Evolutionary conservation across 1,140 invertebrate genomes (phyloP).

Genomic region (Heliconius congener): DNA sequence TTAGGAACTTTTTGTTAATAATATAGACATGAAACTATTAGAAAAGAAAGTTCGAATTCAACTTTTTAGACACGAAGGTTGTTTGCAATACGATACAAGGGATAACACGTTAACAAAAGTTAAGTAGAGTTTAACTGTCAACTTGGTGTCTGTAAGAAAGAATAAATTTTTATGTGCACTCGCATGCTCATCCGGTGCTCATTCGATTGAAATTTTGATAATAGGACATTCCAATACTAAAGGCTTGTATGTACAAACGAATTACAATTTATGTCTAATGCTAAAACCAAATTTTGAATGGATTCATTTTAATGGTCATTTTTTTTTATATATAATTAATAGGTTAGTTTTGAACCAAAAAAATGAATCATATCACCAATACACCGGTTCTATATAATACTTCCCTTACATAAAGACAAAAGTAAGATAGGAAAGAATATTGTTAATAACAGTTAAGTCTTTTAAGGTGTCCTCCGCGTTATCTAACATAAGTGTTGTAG

Average conservation of each 20-base stretch:
- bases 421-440: constrained; percentile 28
- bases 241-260: constrained; percentile 62
- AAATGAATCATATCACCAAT: constrained; percentile 41
- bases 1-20: constrained; percentile 6
- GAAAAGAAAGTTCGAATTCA: background rate
- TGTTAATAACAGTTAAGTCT: constrained; percentile 30
- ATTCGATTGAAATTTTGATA: constrained; percentile 35
- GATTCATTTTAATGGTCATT: constrained; percentile 35
- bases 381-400: constrained; percentile 37
- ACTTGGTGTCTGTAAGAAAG: constrained; percentile 11
- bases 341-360: constrained; percentile 33
- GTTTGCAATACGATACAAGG: constrained; percentile 13
- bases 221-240: constrained; percentile 50
- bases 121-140: background rate
- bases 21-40: constrained; percentile 1
- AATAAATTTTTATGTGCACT: constrained; percentile 50
- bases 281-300: constrained; percentile 30
- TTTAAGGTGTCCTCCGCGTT: background rate
- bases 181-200: constrained; percentile 73
- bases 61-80: constrained; percentile 14
- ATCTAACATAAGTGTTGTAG: constrained; percentile 10
- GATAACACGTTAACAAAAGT: constrained; percentile 24
- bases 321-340: constrained; percentile 20
- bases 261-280: constrained; percentile 38
- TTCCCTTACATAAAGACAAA: constrained; percentile 33